Evolutionary conservation across 2,113 vertebrate species (phyloP), one percentile per base, ranked within the genome.

Genomic region (Columba livia): DNA sequence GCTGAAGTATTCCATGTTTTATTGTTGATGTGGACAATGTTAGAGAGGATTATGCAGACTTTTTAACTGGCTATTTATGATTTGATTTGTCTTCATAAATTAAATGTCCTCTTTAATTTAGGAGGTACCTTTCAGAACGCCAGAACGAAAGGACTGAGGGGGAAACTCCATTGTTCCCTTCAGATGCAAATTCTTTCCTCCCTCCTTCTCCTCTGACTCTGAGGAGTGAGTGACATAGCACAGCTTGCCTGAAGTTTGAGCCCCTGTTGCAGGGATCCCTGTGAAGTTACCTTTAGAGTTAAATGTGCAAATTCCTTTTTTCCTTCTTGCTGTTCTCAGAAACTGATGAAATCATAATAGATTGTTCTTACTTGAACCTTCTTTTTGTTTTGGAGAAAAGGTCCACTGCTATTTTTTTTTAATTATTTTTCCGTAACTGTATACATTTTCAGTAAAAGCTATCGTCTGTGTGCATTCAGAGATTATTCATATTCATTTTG

Each of bases 171-270:
- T 78, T 80, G 60, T 74, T 94, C 93, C 61, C 75, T 96, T 94
- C 85, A 96, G 72, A 92, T 96, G 88, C 88, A 93, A 95, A 92
- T 96, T 86, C 48, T 86, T 92, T 89, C 85, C 50, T 93, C 21
- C 21, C 6, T 71, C 42, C 83, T 88, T 88, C 67, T 88, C 32
- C 61, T 79, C 53, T 78, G 25, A 15, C 56, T 72, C 79, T 3
- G 7, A 60, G 61, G 69, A 7, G 24, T 86, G 62, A 84, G 75
- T 51, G 38, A 32, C 3, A 0, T 20, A 50, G 85, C 79, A 38
- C 26, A 86, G 75, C 61, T 91, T 94, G 75, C 61, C 82, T 91
- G 24, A 90, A 84, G 75, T 51, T 75, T 78, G 69, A 90, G 61
- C 25, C 86, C 15, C 31, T 56, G 24, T 77, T 74, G 38, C 72